Base-by-base conservation (phyloP, 2,113 vertebrate genomes). In the Oncorhynchus kisutch region DNA sequence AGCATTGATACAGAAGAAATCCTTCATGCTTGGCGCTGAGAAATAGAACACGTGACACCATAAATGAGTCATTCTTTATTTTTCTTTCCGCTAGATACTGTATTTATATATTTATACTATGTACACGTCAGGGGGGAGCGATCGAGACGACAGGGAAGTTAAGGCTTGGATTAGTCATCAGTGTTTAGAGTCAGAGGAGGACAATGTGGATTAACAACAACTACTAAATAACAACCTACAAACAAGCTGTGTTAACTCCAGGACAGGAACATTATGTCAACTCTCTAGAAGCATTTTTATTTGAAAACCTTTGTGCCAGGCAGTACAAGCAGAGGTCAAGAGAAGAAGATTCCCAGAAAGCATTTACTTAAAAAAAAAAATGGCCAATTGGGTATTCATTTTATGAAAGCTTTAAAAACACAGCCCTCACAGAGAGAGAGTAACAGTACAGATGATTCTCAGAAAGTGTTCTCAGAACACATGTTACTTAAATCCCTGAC, bases 31-130 rank as follows among this genome's bases (percentile, higher is more conserved):
- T 86, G 87, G 89, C 85, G 88, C 82, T 66, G 83, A 87, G 84
- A 91, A 84, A 89, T 86, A 91, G 88, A 88, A 89, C 54, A 75
- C 49, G 88, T 91, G 92, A 93, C 91, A 90, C 91, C 90, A 92
- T 92, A 91, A 90, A 91, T 91, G 90, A 91, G 88, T 90, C 78
- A 87, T 90, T 90, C 48, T 86, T 89, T 76, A 67, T 72, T 54
- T 68, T 45, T 11, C 9, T 45, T 45, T 45, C 39, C 69, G 13
- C 88, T 92, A 89, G 87, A 90, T 94, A 16, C 4, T 54, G 49
- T 51, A 91, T 92, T 90, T 92, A 93, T 93, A 91, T 93, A 93
- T 93, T 92, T 94, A 93, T 93, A 93, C 75, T 93, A 93, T 94
- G 73, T 93, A 93, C 91, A 94, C 74, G 16, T 54, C 51, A 77